A percentile compares a stretch with the other conserved stretches of the same genome.
Conservation (phyloP, 2,797 vertebrate genomes). For the Loriculus beryllinus region DNA sequence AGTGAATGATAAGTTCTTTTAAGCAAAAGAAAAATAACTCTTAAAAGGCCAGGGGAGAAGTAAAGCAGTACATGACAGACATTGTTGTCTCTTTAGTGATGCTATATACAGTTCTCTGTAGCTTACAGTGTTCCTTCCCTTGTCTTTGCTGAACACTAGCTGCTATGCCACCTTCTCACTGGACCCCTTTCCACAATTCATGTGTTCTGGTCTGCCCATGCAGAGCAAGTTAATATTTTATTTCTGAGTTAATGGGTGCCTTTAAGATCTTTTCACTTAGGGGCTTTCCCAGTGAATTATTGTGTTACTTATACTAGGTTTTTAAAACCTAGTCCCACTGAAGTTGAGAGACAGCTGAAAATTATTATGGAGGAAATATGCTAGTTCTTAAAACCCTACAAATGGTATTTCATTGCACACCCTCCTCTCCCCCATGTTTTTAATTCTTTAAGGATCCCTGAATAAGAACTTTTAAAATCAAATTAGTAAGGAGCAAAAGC, state of each 20-base stretch:
- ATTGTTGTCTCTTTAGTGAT: neutral
- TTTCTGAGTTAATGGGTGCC: neutral
- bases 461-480: neutral
- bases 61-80: neutral
- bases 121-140: neutral
- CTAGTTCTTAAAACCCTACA: neutral
- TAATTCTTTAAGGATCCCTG: neutral
- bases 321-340: neutral
- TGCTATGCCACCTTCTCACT: neutral
- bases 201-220: fast-evolving
- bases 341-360: neutral
- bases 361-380: neutral
- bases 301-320: too few species aligned
- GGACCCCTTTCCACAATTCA: neutral
- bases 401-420: neutral
- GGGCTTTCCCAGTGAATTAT: neutral
- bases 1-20: neutral
- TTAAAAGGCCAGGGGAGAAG: neutral
- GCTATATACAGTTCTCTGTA: neutral
- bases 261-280: neutral
- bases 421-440: neutral
- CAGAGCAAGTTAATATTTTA: neutral
- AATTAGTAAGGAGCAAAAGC: neutral
- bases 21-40: neutral
- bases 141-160: neutral